phyloP scores from a whole-genome alignment of 92 coral and sea anemone genomes.

The Actinernus sp. region DNA sequence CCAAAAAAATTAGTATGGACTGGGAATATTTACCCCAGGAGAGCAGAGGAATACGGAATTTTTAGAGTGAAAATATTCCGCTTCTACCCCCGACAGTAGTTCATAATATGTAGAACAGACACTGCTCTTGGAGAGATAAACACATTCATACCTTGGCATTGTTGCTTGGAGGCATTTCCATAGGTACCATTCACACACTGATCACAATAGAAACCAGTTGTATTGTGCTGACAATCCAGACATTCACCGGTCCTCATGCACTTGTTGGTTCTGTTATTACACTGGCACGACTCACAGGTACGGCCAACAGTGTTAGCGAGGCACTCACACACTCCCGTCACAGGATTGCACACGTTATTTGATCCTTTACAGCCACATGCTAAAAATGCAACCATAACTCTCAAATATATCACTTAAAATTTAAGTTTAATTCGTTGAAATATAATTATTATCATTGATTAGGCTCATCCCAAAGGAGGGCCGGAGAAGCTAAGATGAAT shows the following conservation, averaged over 20 bases:
- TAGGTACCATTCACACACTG: constrained; percentile 63
- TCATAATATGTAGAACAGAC: too few species aligned
- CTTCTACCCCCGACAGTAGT: too few species aligned
- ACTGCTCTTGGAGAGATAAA: too few species aligned
- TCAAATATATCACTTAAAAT: too few species aligned
- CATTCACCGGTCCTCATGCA: constrained; percentile 85
- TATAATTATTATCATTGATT: neutral
- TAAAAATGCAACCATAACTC: constrained; percentile 7
- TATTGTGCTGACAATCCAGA: constrained; percentile 78
- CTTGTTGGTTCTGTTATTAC: constrained; percentile 69
- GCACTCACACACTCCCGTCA: constrained; percentile 83
- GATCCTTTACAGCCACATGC: constrained; percentile 87
- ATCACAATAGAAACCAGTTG: constrained; percentile 84
- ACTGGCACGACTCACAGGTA: constrained; percentile 84
- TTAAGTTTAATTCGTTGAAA: too few species aligned
- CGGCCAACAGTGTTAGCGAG: constrained; percentile 82
- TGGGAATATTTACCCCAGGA: too few species aligned
- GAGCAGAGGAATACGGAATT: too few species aligned
- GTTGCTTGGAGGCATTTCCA: constrained; percentile 70
- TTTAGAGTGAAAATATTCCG: too few species aligned
- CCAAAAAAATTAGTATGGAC: too few species aligned
- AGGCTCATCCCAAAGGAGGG: neutral
- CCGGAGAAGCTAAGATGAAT: neutral
- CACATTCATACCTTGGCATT: constrained; percentile 78
- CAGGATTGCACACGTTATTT: constrained; percentile 67